Base-by-base conservation (phyloP, 1,140 invertebrate genomes). In the Drosophila bifasciata region DNA sequence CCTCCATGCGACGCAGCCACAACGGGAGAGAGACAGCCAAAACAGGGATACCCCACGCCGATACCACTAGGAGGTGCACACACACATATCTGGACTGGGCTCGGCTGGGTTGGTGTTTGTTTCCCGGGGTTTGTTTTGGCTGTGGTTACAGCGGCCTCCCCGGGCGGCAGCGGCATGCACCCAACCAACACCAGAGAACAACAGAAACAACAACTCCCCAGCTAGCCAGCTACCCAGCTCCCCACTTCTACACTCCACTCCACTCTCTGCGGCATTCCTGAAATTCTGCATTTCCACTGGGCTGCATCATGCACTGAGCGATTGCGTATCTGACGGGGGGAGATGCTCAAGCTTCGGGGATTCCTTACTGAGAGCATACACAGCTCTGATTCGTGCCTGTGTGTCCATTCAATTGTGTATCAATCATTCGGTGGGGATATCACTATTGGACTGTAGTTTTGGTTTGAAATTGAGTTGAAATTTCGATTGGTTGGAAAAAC, bases 51-150 rank as follows among this genome's bases (percentile, higher is more conserved):
- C n/a, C 28, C 28, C 28, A 28, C 23, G 4, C 23, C 23, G 6
- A 25, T 7, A 32, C 28, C 8, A 28, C 28, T 2, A 9, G n/a
- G n/a, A n/a, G n/a, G n/a, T n/a, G n/a, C n/a, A n/a, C n/a, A n/a
- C n/a, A n/a, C n/a, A n/a, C n/a, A n/a, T n/a, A n/a, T n/a, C n/a
- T n/a, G n/a, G n/a, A n/a, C n/a, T n/a, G n/a, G n/a, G n/a, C n/a
- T n/a, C n/a, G n/a, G n/a, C n/a, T n/a, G n/a, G n/a, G n/a, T 32
- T 16, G 19, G 23, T 17, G 9, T 74, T 43, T 43, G 43, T 40
- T 40, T 56, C 32, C 53, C 23, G 19, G 46, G 76, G 63, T 62
- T 74, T 80, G 81, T 88, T 86, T 86, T 77, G 83, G 55, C 83
- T 86, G 81, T 48, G 81, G 81, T 78, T 77, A 50, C 45, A 69